Percentiles rank a stretch among this genome's conserved stretches.
These are phyloP conservation scores for Stomatorhinus ivindoensis DNA, from an alignment of 2,113 vertebrate genomes.

Conservation along the genomic window DNA sequence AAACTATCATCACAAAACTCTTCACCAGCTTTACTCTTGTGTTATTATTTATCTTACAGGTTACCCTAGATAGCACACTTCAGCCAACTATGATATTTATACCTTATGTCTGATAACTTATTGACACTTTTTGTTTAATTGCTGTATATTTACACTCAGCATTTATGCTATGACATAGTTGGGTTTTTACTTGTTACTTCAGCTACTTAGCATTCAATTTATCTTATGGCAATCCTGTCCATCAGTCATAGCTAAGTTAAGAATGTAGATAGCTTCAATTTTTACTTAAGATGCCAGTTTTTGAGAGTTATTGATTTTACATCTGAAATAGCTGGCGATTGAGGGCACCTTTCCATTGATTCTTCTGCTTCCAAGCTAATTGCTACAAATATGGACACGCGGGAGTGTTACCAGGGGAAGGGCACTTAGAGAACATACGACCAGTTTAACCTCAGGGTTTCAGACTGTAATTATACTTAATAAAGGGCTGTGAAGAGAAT, in stretches of 20 bases:
- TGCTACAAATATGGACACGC: constrained; percentile 42
- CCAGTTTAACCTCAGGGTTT: constrained; percentile 50
- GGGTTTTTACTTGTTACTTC: not conserved
- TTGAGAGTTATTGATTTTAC: constrained; percentile 50
- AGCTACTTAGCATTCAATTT: not conserved
- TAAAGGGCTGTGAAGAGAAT: constrained; percentile 44
- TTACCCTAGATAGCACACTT: not conserved
- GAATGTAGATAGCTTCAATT: not conserved
- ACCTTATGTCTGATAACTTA: constrained; percentile 47
- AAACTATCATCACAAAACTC: constrained; percentile 51
- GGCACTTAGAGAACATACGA: constrained; percentile 49
- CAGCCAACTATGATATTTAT: constrained; percentile 35
- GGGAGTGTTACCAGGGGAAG: constrained; percentile 43
- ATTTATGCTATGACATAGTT: not conserved
- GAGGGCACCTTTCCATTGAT: constrained; percentile 43
- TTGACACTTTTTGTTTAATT: not conserved
- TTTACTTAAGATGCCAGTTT: constrained; percentile 15
- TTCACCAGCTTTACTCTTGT: constrained; percentile 26
- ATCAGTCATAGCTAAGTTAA: not conserved
- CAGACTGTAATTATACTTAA: constrained; percentile 50
- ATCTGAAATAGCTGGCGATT: constrained; percentile 25
- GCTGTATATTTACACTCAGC: not conserved
- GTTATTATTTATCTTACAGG: not conserved
- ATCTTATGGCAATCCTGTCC: not conserved
- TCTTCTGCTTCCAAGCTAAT: constrained; percentile 52